Evolutionary conservation across 2,113 vertebrate genomes (phyloP).

Genomic region (Sprattus sprattus): DNA sequence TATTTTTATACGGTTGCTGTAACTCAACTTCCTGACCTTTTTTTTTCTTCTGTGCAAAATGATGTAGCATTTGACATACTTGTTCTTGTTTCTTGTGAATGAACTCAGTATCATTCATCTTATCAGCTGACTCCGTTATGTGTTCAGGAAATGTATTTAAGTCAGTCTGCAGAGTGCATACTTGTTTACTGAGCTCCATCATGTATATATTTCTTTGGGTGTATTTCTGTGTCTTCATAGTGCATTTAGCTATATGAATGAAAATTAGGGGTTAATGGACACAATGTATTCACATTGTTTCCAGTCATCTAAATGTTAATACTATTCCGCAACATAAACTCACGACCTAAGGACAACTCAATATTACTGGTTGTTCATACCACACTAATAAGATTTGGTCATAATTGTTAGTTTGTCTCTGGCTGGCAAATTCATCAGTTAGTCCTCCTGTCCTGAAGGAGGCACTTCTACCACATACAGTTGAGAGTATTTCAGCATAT

Average conservation of each 20-base stretch:
- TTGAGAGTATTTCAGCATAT: not conserved
- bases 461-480: no score
- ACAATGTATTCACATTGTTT: not conserved
- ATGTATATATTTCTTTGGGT: not conserved
- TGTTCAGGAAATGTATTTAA: not conserved
- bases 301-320: no score
- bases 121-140: not conserved
- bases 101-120: not conserved
- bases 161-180: not conserved
- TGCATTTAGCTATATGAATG: not conserved
- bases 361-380: not conserved
- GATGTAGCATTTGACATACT: not conserved
- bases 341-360: not conserved
- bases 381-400: not conserved
- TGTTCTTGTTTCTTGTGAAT: not conserved
- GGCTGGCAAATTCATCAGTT: not conserved
- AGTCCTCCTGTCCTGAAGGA: not conserved
- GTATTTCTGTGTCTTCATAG: not conserved
- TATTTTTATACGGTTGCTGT: conserved; percentile 9
- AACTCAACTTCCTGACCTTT: not conserved
- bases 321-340: not conserved
- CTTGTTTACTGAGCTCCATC: not conserved
- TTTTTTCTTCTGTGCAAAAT: not conserved
- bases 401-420: not conserved
- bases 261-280: not conserved